phyloP scores from a whole-genome alignment of 2,888 invertebrate species.

The Cephus spinipes region DNA sequence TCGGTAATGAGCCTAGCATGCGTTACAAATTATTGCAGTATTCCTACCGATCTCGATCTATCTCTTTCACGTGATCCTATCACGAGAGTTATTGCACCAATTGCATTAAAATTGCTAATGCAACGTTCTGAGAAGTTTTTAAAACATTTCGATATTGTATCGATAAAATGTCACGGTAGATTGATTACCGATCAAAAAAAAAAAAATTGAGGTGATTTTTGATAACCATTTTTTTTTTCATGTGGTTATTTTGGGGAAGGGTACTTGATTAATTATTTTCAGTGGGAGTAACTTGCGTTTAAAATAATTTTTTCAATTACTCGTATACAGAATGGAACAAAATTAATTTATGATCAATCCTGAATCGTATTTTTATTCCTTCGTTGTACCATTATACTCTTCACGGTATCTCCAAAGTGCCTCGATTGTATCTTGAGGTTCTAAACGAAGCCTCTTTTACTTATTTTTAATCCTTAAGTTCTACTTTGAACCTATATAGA shows the following conservation, averaged over 20 bases:
- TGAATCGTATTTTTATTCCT: no score
- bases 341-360: background rate
- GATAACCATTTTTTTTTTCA: background rate
- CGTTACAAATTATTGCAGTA: background rate
- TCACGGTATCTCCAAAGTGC: no score
- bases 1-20: slow-evolving; percentile 11
- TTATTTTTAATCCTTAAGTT: no score
- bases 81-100: background rate
- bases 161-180: no score
- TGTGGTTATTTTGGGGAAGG: no score
- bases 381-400: no score
- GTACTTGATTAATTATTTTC: no score
- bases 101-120: background rate
- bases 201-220: background rate
- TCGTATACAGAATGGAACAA: background rate
- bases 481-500: no score
- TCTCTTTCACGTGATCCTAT: background rate
- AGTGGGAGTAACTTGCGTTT: no score
- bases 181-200: background rate
- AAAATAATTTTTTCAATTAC: no score
- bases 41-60: background rate
- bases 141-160: background rate
- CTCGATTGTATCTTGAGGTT: no score
- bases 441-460: no score
- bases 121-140: background rate